phyloP scores from a whole-genome alignment of 2,797 vertebrate genomes.

The Lepilemur septentrionalis region DNA sequence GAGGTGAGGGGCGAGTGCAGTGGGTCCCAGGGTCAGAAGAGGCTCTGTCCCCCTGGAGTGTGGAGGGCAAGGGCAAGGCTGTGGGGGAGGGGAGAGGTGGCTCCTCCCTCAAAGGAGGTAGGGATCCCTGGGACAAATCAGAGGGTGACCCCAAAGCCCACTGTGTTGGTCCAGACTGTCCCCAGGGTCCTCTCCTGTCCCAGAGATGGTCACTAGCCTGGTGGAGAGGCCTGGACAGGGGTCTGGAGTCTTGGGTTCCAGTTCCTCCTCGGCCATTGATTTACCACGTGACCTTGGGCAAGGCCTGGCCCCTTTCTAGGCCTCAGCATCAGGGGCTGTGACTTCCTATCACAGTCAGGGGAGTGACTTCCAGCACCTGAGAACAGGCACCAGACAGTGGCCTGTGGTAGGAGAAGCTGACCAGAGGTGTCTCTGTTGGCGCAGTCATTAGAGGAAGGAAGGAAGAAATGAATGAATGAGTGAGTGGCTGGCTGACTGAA shows the following conservation, averaged over 20 bases:
- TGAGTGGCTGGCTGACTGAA: neutral
- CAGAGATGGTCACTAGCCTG: neutral
- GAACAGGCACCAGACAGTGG: neutral
- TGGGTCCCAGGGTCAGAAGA: neutral
- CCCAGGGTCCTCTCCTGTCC: neutral
- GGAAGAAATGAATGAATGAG: no score
- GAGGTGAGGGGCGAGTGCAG: neutral
- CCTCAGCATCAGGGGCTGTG: neutral
- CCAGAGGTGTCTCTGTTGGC: neutral
- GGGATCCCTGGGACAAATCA: neutral
- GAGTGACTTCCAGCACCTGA: neutral
- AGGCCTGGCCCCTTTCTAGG: neutral
- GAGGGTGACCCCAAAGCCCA: neutral
- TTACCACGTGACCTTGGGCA: neutral
- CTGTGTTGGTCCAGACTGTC: neutral
- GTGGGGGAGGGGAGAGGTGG: neutral
- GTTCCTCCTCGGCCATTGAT: neutral
- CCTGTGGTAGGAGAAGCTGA: neutral
- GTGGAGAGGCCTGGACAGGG: neutral
- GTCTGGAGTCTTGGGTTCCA: neutral
- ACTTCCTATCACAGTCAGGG: neutral
- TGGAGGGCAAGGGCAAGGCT: neutral
- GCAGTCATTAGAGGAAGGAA: neutral
- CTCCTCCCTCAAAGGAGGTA: neutral
- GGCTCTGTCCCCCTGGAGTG: neutral